Percentiles rank a stretch among this genome's conserved stretches.
phyloP scores from a whole-genome alignment of 2,113 vertebrate species.

The Entosphenus tridentatus region DNA sequence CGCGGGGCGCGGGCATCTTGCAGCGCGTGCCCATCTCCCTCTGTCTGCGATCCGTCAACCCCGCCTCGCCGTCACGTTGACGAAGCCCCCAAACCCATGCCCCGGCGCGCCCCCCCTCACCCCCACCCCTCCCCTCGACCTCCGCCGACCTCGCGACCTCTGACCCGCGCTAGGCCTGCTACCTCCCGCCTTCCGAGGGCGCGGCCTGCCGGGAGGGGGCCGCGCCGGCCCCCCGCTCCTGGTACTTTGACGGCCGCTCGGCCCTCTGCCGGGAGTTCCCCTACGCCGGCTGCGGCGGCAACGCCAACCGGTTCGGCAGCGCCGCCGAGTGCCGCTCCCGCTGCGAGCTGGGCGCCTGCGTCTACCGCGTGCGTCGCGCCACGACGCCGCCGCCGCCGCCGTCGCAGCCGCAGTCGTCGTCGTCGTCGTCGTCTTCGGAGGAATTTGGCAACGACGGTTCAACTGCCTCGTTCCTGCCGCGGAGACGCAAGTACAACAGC shows the following conservation, averaged over 20 bases:
- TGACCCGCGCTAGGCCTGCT: conserved; percentile 12
- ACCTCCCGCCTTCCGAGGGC: conserved; percentile 13
- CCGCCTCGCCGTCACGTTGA: too few species aligned
- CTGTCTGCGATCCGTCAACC: too few species aligned
- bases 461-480: too few species aligned
- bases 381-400: background rate
- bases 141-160: too few species aligned
- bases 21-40: too few species aligned
- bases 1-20: too few species aligned
- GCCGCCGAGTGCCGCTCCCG: conserved; percentile 13
- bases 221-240: conserved; percentile 10
- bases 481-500: too few species aligned
- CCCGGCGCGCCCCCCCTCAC: background rate
- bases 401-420: too few species aligned
- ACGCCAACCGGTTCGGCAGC: conserved; percentile 17
- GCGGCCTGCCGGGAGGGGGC: conserved; percentile 10
- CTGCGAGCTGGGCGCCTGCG: conserved; percentile 18
- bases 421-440: too few species aligned
- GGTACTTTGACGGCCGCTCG: conserved; percentile 15
- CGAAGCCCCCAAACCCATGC: too few species aligned
- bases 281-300: conserved; percentile 14
- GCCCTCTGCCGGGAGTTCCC: conserved; percentile 16
- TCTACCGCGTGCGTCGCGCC: conserved; percentile 12
- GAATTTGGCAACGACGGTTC: too few species aligned
- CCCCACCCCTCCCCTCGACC: too few species aligned